Base-by-base conservation (phyloP, 2,888 invertebrate species). In the Mylabris sibirica region DNA sequence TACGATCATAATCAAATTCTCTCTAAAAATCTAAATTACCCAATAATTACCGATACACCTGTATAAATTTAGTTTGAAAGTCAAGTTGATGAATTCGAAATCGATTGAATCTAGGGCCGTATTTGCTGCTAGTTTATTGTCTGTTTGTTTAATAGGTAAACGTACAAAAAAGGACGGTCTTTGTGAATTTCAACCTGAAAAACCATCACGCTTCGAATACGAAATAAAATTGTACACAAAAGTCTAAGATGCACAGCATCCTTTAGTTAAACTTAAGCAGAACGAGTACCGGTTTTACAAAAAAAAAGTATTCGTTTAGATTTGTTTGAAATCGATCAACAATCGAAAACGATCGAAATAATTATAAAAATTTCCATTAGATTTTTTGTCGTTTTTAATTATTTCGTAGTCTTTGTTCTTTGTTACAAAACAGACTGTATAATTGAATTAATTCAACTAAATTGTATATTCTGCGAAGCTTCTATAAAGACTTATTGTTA, bases 161-260 rank as follows among this genome's bases (percentile, higher is more conserved):
- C 1, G 17, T 65, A 66, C 60, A 66, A 64, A 66, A 64, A 69
- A 66, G 63, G 60, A 62, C 67, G 35, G 61, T 65, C 60, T 65
- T 63, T 24, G 41, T 30, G n/a, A 41, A 59, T 30, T 57, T 62
- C 22, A 44, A 44, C 44, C 5, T 44, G 44, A 44, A 44, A 44
- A n/a, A n/a, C 44, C 38, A 38, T 38, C 12, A 38, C 12, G 14
- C 11, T 14, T 38, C 38, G 38, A 38, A 11, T 38, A 12, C 38
- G 12, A 38, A 38, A 38, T 38, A 38, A 38, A 38, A 12, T 8
- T 5, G 1, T 3, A 38, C 38, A 38, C 2, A 30, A 30, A 30
- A 30, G 30, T 30, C 30, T 30, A 30, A 3, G 2, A 38, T 38
- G 6, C 14, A n/a, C 1, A 14, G 41, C 5, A 8, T 17, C 44